These are phyloP conservation scores for Morpho deidamia DNA, from an alignment of 2,888 invertebrate species.

Conservation along the genomic window DNA sequence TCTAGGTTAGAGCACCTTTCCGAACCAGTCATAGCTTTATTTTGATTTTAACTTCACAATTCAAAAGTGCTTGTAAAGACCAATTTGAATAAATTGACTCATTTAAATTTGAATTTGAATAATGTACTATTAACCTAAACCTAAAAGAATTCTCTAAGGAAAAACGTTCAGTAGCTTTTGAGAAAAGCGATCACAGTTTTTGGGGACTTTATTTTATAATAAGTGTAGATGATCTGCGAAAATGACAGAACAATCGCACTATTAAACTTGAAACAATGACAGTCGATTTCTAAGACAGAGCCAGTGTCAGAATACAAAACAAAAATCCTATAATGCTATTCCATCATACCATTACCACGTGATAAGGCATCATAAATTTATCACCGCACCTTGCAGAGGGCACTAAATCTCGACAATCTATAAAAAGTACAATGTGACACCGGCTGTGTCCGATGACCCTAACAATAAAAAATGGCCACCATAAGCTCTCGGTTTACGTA, in stretches of 20 bases:
- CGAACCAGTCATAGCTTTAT: no score
- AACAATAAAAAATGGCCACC: slow-evolving; percentile 68
- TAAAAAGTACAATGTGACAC: slow-evolving; percentile 53
- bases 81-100: no score
- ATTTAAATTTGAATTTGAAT: no score
- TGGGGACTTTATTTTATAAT: no score
- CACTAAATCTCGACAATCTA: slow-evolving; percentile 56
- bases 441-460: slow-evolving; percentile 55
- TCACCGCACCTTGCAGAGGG: slow-evolving; percentile 47
- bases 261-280: not conserved
- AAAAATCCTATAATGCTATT: slow-evolving; percentile 21
- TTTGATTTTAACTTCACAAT: no score
- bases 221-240: no score
- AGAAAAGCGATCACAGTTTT: no score
- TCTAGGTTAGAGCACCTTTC: no score
- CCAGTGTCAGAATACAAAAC: slow-evolving; percentile 4
- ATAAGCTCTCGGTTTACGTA: slow-evolving; percentile 56
- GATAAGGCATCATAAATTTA: slow-evolving; percentile 70
- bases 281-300: slow-evolving; percentile 5
- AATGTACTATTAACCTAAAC: no score
- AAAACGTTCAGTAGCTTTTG: no score
- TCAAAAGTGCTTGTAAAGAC: no score
- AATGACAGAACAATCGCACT: not conserved
- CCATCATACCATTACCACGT: slow-evolving; percentile 50
- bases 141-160: no score